Base-by-base conservation (phyloP, 2,888 invertebrate species). In the Copidosoma aretas region DNA sequence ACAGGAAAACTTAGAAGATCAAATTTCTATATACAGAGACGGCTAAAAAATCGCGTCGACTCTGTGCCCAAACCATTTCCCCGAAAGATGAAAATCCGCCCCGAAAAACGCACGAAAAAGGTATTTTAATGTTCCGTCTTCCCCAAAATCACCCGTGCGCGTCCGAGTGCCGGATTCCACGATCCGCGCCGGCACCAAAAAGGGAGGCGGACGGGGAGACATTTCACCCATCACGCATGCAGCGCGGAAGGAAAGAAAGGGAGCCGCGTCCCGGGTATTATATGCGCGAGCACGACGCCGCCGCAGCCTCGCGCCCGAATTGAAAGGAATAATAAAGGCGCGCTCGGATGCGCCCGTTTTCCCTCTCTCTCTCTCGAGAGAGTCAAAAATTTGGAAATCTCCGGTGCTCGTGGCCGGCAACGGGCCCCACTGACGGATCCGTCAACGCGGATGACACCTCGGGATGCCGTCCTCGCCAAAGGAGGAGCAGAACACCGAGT, bases 381-480 rank as follows among this genome's bases (percentile, higher is more conserved):
- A 32, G 66, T 73, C 71, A 66, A 60, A 67, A 70, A 68, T 68
- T 68, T 68, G 67, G 69, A 68, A 71, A 68, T 61, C 56, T 51
- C 52, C 64, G 64, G 54, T 8, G 62, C 14, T 12, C 43, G 62
- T 71, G 73, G 71, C 73, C 73, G 74, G 70, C 70, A 70, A 68
- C 71, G 78, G 77, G n/a, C n/a, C n/a, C 67, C 76, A 81, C 80
- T 82, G 82, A 83, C 82, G 78, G 79, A 82, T 81, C 79, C 76
- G 82, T 82, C 83, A 82, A 77, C 77, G 73, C 76, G 77, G 81
- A 83, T 82, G 83, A 82, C 82, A 82, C 82, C 82, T 81, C 75
- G 75, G 17, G 49, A 53, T 58, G 21, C 58, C 21, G 39, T 46
- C 60, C 14, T 17, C 12, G 17, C 17, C 39, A 24, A 46, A 15